Base-by-base conservation (phyloP, 2,888 invertebrate genomes). In the Lasioglossum pauxillum region DNA sequence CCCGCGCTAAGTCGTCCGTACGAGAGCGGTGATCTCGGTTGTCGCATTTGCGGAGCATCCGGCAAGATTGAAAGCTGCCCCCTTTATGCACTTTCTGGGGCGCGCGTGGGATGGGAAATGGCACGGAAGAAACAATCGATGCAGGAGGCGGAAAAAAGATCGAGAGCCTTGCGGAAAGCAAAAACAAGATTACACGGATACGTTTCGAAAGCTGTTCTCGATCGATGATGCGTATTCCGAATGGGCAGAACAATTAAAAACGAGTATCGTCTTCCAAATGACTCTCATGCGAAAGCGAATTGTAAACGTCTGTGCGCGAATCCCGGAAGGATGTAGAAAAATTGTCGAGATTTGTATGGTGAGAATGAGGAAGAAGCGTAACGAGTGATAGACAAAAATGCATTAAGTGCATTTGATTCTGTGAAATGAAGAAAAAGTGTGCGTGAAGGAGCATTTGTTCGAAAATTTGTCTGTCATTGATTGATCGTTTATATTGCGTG, bases 61-160 rank as follows among this genome's bases (percentile, higher is more conserved):
- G 38, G 16, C 75, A 38, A 60, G 75, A 83, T 77, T 60, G 76
- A 80, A 80, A 77, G 76, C 67, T 76, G 41, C 35, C n/a, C 49
- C 77, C 73, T n/a, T 76, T 27, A 41, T 49, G 60, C 46, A 67
- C 44, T 64, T 73, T 60, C 60, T 46, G 35, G 49, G 38, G 27
- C 38, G 41, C 14, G 41, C n/a, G 41, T 41, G 57, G 57, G n/a
- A 16, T 8, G 77, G 49, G 49, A 69, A 69, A 77, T 35, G 67
- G 23, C 16, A 71, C 53, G 84, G 67, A 78, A 69, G 77, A 80
- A 83, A 77, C 79, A 80, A 79, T 77, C 80, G 84, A 74, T 49
- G 23, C 23, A 69, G 23, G 8, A 1, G 69, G 69, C 1, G 12
- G 69, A 35, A 23, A 27, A 74, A 79, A 74, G 74, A 67, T 46